A percentile compares a stretch with the other conserved stretches of the same genome.
phyloP scores from a whole-genome alignment of 1,140 invertebrate species.

The Drosophila bocqueti region DNA sequence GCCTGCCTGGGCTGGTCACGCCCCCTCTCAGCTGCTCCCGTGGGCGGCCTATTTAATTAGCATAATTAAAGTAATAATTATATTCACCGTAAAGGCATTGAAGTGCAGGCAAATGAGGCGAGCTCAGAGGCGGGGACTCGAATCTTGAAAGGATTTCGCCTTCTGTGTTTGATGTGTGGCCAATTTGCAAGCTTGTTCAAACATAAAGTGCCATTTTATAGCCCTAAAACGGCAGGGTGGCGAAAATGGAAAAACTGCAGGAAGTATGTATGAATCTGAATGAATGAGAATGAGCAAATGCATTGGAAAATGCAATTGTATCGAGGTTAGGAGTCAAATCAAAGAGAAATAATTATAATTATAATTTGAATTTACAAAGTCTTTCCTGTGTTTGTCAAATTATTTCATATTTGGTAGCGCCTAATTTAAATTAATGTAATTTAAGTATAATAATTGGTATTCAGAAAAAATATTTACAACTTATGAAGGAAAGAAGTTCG shows the following conservation, averaged over 20 bases:
- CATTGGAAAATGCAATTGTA: conserved; percentile 12
- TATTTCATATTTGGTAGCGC: neutral
- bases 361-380: neutral
- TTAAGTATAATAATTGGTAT: no score
- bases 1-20: conserved; percentile 53
- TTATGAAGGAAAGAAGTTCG: no score
- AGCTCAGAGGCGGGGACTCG: conserved; percentile 14
- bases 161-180: conserved; percentile 71
- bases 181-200: conserved; percentile 59
- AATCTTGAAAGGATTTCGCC: conserved; percentile 76
- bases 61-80: conserved; percentile 80
- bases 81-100: conserved; percentile 57
- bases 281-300: neutral
- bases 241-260: conserved; percentile 19
- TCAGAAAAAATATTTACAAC: neutral
- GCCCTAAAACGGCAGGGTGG: conserved; percentile 27
- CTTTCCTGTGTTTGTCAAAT: neutral
- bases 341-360: conserved; percentile 24
- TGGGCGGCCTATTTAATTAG: conserved; percentile 54
- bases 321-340: conserved; percentile 11
- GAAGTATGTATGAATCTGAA: conserved; percentile 12
- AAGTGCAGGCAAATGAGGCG: conserved; percentile 30
- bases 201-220: conserved; percentile 58
- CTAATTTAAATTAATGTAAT: no score
- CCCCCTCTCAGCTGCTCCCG: conserved; percentile 25